Conservation (phyloP, 2,797 vertebrate species). For the Melanogrammus aeglefinus region DNA sequence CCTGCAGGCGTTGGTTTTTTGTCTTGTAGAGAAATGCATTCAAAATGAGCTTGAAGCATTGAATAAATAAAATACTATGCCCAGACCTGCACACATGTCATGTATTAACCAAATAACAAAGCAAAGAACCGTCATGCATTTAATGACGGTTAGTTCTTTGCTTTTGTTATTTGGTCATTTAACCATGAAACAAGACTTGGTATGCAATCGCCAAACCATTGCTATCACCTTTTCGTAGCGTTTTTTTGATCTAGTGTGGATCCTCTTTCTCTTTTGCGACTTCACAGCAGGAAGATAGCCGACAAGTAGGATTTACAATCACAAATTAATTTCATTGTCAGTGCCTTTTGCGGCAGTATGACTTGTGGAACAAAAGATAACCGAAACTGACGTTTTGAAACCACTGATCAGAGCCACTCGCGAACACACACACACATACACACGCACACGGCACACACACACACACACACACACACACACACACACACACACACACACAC, state of each 20-base stretch:
- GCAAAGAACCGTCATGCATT: no score
- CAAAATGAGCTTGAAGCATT: constrained; percentile 19
- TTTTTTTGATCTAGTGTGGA: constrained; percentile 13
- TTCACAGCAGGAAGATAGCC: constrained; percentile 69
- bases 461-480: no score
- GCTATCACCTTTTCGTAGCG: constrained; percentile 19
- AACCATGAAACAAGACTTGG: no score
- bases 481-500: no score
- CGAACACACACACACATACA: no score
- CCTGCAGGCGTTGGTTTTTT: constrained; percentile 19
- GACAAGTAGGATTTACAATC: constrained; percentile 62
- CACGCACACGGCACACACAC: not conserved
- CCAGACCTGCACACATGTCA: no score
- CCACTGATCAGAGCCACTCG: constrained; percentile 5
- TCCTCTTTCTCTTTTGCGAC: constrained; percentile 59
- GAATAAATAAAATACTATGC: no score
- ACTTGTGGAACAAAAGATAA: constrained; percentile 33
- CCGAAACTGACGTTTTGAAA: constrained; percentile 36
- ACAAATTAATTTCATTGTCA: constrained; percentile 68
- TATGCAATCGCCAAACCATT: not conserved
- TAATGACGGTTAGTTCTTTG: no score
- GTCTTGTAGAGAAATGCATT: constrained; percentile 32
- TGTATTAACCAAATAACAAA: no score
- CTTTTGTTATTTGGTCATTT: no score
- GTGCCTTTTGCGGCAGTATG: constrained; percentile 47